phyloP scores from a whole-genome alignment of 1,140 invertebrate genomes.

The Cyclina sinensis region DNA sequence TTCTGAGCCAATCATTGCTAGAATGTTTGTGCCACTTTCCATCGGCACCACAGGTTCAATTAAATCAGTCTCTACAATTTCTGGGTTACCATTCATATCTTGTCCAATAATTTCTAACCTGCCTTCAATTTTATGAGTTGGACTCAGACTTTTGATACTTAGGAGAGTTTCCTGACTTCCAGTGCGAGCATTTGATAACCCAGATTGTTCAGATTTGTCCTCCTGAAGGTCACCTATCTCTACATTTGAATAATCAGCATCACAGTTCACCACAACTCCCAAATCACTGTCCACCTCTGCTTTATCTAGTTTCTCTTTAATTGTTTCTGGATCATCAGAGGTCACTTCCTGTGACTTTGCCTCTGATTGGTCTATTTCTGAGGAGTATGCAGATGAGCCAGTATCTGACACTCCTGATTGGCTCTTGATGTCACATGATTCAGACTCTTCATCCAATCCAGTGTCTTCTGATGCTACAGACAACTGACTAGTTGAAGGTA shows the following conservation, averaged over 20 bases:
- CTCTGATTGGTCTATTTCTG: slow-evolving; percentile 69
- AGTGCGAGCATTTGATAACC: slow-evolving; percentile 76
- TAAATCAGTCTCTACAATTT: slow-evolving; percentile 67
- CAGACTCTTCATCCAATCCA: slow-evolving; percentile 68
- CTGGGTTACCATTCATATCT: slow-evolving; percentile 84
- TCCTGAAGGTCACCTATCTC: slow-evolving; percentile 84
- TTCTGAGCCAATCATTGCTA: slow-evolving; percentile 70
- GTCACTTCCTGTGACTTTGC: slow-evolving; percentile 22
- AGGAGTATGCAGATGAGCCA: slow-evolving; percentile 64
- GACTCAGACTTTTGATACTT: slow-evolving; percentile 82
- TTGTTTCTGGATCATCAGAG: slow-evolving; percentile 57
- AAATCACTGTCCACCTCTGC: slow-evolving; percentile 5
- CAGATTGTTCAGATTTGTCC: slow-evolving; percentile 81
- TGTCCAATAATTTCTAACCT: slow-evolving; percentile 71
- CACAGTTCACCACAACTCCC: slow-evolving; percentile 61
- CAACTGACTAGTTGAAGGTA: slow-evolving; percentile 76
- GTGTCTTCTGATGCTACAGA: slow-evolving; percentile 68
- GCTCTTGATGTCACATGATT: slow-evolving; percentile 64
- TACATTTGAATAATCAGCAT: slow-evolving; percentile 81
- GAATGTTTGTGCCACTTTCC: slow-evolving; percentile 37
- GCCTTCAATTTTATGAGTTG: slow-evolving; percentile 60
- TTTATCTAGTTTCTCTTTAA: slow-evolving; percentile 14
- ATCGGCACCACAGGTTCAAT: slow-evolving; percentile 11
- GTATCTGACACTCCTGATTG: slow-evolving; percentile 55
- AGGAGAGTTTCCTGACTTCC: slow-evolving; percentile 84